These are phyloP conservation scores for Megalonaias nervosa DNA, from an alignment of 1,140 invertebrate genomes.

Conservation along the genomic window DNA sequence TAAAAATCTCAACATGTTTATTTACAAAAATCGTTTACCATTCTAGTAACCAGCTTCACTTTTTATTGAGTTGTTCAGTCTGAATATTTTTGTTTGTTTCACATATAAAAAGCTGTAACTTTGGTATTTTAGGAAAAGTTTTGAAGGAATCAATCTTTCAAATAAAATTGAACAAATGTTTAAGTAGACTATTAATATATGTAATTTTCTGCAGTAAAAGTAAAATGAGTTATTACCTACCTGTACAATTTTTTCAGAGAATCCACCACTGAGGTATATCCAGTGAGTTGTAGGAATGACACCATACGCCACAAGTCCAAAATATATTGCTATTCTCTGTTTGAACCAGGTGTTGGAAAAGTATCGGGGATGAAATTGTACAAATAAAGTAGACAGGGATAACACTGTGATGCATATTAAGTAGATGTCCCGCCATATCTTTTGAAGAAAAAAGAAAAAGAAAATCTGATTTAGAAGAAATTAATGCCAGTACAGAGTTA, in stretches of 20 bases:
- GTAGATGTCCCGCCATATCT: slow-evolving; percentile 89
- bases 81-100: background rate
- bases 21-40: too few relatives aligned
- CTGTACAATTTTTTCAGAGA: slow-evolving; percentile 86
- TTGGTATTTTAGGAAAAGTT: background rate
- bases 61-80: too few relatives aligned
- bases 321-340: slow-evolving; percentile 82
- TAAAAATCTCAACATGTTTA: too few relatives aligned
- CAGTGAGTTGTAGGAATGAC: slow-evolving; percentile 93
- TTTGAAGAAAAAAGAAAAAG: slow-evolving; percentile 66
- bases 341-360: slow-evolving; percentile 66
- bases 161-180: background rate
- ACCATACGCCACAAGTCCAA: slow-evolving; percentile 90
- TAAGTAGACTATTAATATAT: background rate
- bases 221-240: slow-evolving; percentile 70
- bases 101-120: background rate
- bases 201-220: background rate
- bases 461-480: background rate
- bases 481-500: background rate
- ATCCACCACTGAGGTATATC: slow-evolving; percentile 89
- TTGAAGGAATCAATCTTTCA: background rate
- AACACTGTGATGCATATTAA: slow-evolving; percentile 78
- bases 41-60: too few relatives aligned
- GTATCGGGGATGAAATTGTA: slow-evolving; percentile 78
- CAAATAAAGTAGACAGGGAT: slow-evolving; percentile 53